Evolutionary conservation across 2,797 vertebrate species (phyloP), one percentile per base, ranked within the genome.

Genomic region (Xiphophorus birchmanni): DNA sequence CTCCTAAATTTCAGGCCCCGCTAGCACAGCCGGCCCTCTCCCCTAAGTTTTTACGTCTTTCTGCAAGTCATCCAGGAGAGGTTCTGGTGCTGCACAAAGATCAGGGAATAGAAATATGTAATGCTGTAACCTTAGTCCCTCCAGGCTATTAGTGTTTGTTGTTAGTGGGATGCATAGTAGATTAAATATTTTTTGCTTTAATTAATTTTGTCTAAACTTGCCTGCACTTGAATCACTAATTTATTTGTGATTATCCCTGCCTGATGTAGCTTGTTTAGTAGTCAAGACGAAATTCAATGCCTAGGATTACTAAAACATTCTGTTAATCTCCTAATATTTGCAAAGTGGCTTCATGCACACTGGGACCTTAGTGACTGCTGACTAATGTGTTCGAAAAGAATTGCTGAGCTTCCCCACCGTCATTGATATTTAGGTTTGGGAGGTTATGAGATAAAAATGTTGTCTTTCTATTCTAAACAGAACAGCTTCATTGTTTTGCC

Each of bases 1-100:
- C 95, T 77, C 95, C 94, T 52, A 95, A 93, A 84, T 86, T 80
- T 73, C 93, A 93, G 76, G 90, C 88, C 45, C 90, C 94, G 73
- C 87, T 94, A 40, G 80, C 90, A 23, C 90, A 88, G 76, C 84
- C 89, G 2, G 69, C 42, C 37, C 83, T 88, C 69, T 92, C 94
- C 69, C 90, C 93, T 47, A 87, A 85, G 63, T 94, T 86, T 80
- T 89, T 95, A 63, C 91, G 79, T 74, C 77, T 86, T 72, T 79
- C 89, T 85, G 54, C 84, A 50, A 78, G 44, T 71, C 86, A 87
- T 54, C 63, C 82, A 1, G 80, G 80, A 81, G 83, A 90, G 40
- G 67, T 76, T 56, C 80, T 84, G 71, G 74, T 82, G 77, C 84
- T 87, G 73, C 91, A 89, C 85, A 86, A 87, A 85, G 90, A 88